Base-by-base conservation (phyloP, 2,113 vertebrate genomes). In the Acrocephalus kingi region DNA sequence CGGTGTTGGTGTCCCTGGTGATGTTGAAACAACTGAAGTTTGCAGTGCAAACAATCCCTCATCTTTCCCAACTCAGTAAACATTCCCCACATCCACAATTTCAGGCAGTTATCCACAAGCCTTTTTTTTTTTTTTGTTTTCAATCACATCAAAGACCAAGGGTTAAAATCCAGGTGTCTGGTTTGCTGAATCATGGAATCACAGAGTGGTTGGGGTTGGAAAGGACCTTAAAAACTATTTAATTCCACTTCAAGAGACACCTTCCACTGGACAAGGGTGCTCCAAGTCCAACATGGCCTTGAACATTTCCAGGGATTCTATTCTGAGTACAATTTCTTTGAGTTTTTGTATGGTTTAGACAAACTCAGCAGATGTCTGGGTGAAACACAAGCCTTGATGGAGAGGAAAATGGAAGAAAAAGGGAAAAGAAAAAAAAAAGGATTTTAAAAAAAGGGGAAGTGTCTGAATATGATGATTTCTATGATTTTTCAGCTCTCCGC, bases 21-120 rank as follows among this genome's bases (percentile, higher is more conserved):
- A 89, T 82, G 91, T 93, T 73, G 94, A 89, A 96, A 95, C 1
- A 3, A 62, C 66, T n/a, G 21, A 55, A 90, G 76, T 82, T 41
- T 93, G 80, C 81, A 91, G 69, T 19, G 89, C 63, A 96, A 96
- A 87, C 19, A 96, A 46, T 35, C 86, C 72, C 49, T 48, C 49
- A 19, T 43, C 92, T 96, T 96, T 94, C 96, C 83, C 95, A 95
- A 91, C 84, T 85, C 4, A 4, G 89, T 10, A 93, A 96, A 97
- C 84, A 94, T 13, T 56, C 56, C 66, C 30, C 39, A 69, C 52
- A 75, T 58, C 58, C 77, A 87, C 58, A 25, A 46, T 59, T 92
- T n/a, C 81, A 82, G 2, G 33, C n/a, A 41, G 18, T 41, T 76
- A 41, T 48, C 76, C 87, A 35, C 62, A 28, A 23, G 10, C 21